Conservation (phyloP, 1,140 invertebrate genomes). For the Lycorma delicatula region DNA sequence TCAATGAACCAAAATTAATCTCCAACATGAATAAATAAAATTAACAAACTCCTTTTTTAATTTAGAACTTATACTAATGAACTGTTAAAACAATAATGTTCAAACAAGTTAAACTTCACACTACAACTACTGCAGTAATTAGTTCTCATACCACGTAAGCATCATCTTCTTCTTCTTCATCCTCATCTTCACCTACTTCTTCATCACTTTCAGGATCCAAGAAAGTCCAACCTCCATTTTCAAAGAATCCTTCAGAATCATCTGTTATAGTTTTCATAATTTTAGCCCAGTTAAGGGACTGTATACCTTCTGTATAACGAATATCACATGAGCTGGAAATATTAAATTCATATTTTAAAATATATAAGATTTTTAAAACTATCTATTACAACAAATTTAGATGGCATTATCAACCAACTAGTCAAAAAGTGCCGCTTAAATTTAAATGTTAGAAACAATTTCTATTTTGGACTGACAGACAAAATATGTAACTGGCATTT, state of each 20-base stretch:
- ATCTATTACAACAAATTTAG: too few relatives aligned
- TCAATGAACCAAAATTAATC: not conserved
- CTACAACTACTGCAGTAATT: too few relatives aligned
- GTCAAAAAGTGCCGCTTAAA: too few relatives aligned
- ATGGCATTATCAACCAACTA: too few relatives aligned
- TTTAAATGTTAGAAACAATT: too few relatives aligned
- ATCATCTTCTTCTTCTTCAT: slow-evolving; percentile 61
- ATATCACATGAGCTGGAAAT: slow-evolving; percentile 86
- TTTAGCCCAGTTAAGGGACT: slow-evolving; percentile 98
- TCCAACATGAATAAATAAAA: not conserved
- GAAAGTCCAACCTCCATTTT: slow-evolving; percentile 97
- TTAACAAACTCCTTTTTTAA: too few relatives aligned
- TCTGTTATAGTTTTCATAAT: slow-evolving; percentile 99
- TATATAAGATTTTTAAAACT: too few relatives aligned
- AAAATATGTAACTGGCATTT: too few relatives aligned
- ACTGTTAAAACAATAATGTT: too few relatives aligned
- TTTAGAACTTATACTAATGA: too few relatives aligned
- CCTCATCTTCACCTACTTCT: slow-evolving; percentile 59
- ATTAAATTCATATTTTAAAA: slow-evolving; percentile 23
- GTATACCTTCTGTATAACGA: slow-evolving; percentile 95
- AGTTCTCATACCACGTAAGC: slow-evolving; percentile 41
- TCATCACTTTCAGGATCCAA: slow-evolving; percentile 87
- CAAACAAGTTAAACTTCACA: too few relatives aligned
- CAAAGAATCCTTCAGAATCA: slow-evolving; percentile 98
- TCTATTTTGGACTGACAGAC: too few relatives aligned